Evolutionary conservation across 2,888 invertebrate genomes (phyloP), one percentile per base, ranked within the genome.

Genomic region (Carterocephalus palaemon): DNA sequence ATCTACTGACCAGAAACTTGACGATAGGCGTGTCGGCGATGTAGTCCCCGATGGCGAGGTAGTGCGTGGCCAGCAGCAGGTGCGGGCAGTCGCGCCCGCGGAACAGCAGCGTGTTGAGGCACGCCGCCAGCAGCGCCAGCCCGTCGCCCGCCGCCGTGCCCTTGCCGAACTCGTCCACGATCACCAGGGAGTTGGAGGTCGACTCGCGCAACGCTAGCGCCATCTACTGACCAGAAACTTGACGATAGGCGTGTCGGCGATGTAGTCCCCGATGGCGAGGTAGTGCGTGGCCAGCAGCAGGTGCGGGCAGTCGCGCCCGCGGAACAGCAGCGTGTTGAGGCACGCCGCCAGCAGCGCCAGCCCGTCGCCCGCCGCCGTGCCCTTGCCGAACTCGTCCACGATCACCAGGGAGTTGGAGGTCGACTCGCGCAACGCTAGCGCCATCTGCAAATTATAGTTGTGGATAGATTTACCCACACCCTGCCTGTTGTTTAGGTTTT

Each of bases 371-470:
- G 92, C 89, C 1, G 89, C 79, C 1, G 97, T 96, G 48, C 96
- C 95, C 70, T 93, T 92, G 2, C 96, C 97, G 82, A 97, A 95
- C 82, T 97, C 97, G 76, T 98, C 97, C 22, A 97, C 86, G 17
- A 97, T 82, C 0, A 97, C 86, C 2, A 98, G 75, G 0, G 95
- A 94, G 49, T 85, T 79, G 0, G 85, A 69, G 0, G 89, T 89
- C 0, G 92, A 90, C 54, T 90, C 90, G 54, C 90, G 88, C 1
- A 95, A 72, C 2, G 94, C 92, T 9, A 90, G 78, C 1, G 93
- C 88, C 84, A 95, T 91, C 95, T 95, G 60, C 26, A 8, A 9
- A 24, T 6, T n/a, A n/a, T n/a, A n/a, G n/a, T n/a, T n/a, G n/a
- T n/a, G n/a, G n/a, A n/a, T n/a, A n/a, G n/a, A n/a, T n/a, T n/a